Evolutionary conservation across 2,113 vertebrate genomes (phyloP).

Genomic region (Pteropus alecto): DNA sequence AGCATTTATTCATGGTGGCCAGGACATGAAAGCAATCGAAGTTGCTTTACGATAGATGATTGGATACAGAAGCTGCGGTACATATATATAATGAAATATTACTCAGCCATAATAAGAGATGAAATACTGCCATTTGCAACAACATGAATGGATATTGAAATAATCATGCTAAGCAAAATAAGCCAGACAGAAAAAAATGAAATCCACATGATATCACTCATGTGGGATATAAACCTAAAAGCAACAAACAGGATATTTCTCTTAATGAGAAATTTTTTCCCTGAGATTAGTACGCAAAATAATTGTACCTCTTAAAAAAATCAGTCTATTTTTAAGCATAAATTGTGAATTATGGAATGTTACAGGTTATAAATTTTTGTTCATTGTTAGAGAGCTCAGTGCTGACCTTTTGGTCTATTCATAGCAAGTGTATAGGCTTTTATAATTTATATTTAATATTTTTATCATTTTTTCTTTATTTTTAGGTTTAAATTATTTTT

Average conservation of each 20-base stretch:
- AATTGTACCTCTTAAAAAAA: not conserved
- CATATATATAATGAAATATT: no score
- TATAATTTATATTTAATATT: not conserved
- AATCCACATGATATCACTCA: no score
- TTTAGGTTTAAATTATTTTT: not conserved
- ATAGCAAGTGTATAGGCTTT: not conserved
- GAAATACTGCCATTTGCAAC: no score
- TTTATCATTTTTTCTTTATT: not conserved
- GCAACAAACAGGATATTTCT: not conserved
- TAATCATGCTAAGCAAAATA: no score
- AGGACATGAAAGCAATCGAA: no score
- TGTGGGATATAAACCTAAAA: no score
- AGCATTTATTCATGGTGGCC: no score
- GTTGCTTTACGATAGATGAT: no score
- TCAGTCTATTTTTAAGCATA: not conserved
- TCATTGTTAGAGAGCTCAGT: not conserved
- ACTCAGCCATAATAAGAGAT: no score
- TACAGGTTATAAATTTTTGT: not conserved
- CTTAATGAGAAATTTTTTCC: not conserved
- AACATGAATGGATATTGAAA: no score
- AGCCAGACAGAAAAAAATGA: no score
- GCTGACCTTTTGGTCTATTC: not conserved
- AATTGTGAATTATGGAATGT: not conserved
- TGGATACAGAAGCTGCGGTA: no score
- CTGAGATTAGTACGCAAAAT: not conserved